A percentile compares a stretch with the other conserved stretches of the same genome.
Conservation (phyloP, 2,113 vertebrate species). For the Tinamus guttatus region DNA sequence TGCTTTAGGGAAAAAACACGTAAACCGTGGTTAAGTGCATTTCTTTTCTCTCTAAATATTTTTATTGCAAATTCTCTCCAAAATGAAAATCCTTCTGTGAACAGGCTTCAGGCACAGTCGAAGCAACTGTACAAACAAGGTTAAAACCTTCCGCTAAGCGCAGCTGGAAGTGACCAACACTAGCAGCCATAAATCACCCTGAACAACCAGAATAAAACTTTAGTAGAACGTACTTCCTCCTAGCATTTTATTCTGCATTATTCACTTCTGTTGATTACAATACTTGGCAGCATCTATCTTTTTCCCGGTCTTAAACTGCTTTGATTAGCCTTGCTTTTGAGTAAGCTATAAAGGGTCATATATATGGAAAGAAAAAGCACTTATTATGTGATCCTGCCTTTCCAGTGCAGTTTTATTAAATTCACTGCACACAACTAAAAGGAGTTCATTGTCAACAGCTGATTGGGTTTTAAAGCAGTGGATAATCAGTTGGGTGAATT, state of each 20-base stretch:
- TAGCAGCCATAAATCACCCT: neutral
- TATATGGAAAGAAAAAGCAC: neutral
- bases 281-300: neutral
- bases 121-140: neutral
- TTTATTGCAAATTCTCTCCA: neutral
- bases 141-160: neutral
- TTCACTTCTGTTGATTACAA: neutral
- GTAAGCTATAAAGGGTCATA: neutral
- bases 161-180: neutral
- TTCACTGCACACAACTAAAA: neutral
- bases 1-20: neutral
- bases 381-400: neutral
- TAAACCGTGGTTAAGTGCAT: neutral
- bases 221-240: neutral
- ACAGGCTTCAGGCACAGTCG: neutral
- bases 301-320: neutral
- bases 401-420: slow-evolving; percentile 11
- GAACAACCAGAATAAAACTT: neutral
- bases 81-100: neutral
- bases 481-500: slow-evolving; percentile 47
- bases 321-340: neutral
- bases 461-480: slow-evolving; percentile 54
- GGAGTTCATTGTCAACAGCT: slow-evolving; percentile 38
- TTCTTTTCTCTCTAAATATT: neutral
- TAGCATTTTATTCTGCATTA: neutral